Conservation (phyloP, 2,888 invertebrate species). For the Archips xylosteana region DNA sequence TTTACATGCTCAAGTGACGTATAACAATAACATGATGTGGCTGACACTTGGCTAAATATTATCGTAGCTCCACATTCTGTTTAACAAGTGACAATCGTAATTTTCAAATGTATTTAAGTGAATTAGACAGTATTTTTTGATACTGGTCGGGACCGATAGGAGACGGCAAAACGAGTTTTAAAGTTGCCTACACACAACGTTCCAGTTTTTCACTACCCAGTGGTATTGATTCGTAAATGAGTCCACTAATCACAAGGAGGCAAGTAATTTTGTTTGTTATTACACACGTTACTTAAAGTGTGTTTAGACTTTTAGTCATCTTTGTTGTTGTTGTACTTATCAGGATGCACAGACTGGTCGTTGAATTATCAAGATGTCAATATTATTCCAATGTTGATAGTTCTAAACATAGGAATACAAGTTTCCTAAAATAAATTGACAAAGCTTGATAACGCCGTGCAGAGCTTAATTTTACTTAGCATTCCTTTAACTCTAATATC, state of each 20-base stretch:
- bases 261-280: neutral
- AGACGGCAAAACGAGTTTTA: conserved; percentile 62
- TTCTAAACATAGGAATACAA: neutral
- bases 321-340: neutral
- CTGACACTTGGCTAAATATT: conserved; percentile 37
- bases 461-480: conserved; percentile 8
- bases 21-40: conserved; percentile 27
- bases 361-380: neutral
- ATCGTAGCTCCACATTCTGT: neutral
- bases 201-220: conserved; percentile 58
- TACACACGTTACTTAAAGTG: neutral
- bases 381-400: neutral
- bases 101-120: conserved; percentile 10
- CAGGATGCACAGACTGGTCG: neutral
- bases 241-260: neutral
- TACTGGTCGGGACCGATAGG: conserved; percentile 38
- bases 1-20: conserved; percentile 9
- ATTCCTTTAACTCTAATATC: neutral
- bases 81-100: neutral
- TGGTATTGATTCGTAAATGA: conserved; percentile 43
- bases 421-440: neutral
- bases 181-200: conserved; percentile 64
- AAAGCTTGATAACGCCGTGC: neutral
- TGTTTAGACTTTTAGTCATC: neutral
- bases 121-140: conserved; percentile 43